Percentiles rank a stretch among this genome's conserved stretches.
Conservation (phyloP, 2,113 vertebrate species). For the Cyrtonyx montezumae region DNA sequence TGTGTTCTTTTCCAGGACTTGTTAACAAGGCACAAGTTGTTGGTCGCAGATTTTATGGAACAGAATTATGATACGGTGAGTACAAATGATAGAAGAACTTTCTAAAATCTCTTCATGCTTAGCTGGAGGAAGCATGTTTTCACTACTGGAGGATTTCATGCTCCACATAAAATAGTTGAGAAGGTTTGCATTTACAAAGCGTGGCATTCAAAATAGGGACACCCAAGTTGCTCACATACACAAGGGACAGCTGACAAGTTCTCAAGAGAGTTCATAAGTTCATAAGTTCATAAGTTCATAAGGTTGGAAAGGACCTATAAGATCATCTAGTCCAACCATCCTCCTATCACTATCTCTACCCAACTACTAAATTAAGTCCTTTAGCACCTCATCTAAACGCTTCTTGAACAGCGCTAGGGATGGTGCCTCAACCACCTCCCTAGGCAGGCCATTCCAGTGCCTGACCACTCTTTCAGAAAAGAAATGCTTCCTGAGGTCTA, state of each 20-base stretch:
- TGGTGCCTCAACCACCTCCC: too few relatives aligned
- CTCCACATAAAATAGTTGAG: neutral
- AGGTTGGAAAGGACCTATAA: too few relatives aligned
- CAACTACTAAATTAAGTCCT: too few relatives aligned
- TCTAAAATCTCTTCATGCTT: fast-evolving
- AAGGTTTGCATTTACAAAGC: neutral
- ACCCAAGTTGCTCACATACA: neutral
- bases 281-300: too few relatives aligned
- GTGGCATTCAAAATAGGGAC: neutral
- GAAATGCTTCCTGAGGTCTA: too few relatives aligned
- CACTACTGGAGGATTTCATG: neutral
- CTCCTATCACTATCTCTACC: too few relatives aligned
- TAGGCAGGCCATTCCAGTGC: too few relatives aligned
- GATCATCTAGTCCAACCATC: too few relatives aligned
- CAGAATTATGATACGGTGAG: slow-evolving; percentile 94
- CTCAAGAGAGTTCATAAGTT: too few relatives aligned
- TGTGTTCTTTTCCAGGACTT: slow-evolving; percentile 85
- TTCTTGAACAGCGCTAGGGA: too few relatives aligned
- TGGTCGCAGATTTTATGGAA: slow-evolving; percentile 93
- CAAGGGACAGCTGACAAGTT: fast-evolving
- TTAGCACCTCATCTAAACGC: too few relatives aligned
- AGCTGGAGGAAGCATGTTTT: neutral
- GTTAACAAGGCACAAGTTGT: slow-evolving; percentile 93
- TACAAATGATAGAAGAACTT: slow-evolving; percentile 22
- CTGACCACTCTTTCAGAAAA: too few relatives aligned